Conservation (phyloP, 53 echinoderm and acorn worm species). For the Paracentrotus lividus region DNA sequence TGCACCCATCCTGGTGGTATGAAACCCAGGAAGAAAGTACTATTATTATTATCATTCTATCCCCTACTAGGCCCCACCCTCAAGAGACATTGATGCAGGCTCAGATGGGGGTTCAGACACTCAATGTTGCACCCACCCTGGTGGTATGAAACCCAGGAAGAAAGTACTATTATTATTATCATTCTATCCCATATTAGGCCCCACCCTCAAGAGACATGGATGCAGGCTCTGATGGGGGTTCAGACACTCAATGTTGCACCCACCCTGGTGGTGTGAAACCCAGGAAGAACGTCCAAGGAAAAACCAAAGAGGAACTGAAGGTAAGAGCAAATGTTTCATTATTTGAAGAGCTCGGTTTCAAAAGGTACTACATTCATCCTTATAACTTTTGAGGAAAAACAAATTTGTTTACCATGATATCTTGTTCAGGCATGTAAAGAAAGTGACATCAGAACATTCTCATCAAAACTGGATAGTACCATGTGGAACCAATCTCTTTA, state of each 20-base stretch:
- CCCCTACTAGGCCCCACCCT: slow-evolving; percentile 63
- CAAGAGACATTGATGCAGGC: slow-evolving; percentile 49
- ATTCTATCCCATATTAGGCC: slow-evolving; percentile 44
- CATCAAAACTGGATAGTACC: no score
- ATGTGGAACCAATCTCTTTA: no score
- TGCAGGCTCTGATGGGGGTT: slow-evolving; percentile 70
- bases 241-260: slow-evolving; percentile 77
- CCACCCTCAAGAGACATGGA: slow-evolving; percentile 59
- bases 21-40: slow-evolving; percentile 1
- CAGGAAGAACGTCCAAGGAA: slow-evolving; percentile 28
- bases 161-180: no score
- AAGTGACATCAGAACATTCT: no score
- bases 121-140: slow-evolving; percentile 80
- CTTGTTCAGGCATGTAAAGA: no score
- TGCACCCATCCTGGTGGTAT: slow-evolving; percentile 73
- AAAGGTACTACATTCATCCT: no score
- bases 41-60: no score
- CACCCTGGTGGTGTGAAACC: slow-evolving; percentile 66
- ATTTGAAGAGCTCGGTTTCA: no score
- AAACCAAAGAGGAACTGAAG: slow-evolving; percentile 61
- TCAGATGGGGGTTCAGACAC: slow-evolving; percentile 76
- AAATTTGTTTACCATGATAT: no score
- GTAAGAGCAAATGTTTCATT: neutral
- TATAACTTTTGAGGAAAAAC: no score
- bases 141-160: no score